Conservation (phyloP, 2,797 vertebrate species). For the Sebastes reedi region DNA sequence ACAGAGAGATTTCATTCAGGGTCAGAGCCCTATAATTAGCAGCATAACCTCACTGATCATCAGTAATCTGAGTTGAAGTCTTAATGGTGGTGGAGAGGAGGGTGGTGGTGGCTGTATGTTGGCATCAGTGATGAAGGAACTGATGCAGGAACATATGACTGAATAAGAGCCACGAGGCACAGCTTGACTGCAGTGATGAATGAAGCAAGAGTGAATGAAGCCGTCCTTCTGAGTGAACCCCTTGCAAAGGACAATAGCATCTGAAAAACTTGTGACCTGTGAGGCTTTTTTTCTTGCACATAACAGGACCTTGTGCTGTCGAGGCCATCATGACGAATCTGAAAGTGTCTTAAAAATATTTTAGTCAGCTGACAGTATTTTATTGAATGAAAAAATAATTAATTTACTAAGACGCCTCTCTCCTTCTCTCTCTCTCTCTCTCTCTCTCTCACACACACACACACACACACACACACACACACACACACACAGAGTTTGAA, state of each 20-base stretch:
- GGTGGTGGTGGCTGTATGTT: not conserved
- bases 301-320: not conserved
- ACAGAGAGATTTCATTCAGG: not conserved
- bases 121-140: not conserved
- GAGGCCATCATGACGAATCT: not conserved
- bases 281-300: not conserved
- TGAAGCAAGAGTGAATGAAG: not conserved
- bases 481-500: not conserved
- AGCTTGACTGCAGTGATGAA: not conserved
- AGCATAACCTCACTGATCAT: not conserved
- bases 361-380: constrained; percentile 2
- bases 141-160: not conserved
- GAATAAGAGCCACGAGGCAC: not conserved
- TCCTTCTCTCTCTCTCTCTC: too few relatives aligned
- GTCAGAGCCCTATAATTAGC: not conserved
- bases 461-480: not conserved
- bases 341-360: not conserved
- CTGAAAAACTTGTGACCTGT: not conserved
- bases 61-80: not conserved
- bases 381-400: constrained; percentile 13
- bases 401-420: not conserved
- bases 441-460: not conserved
- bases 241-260: not conserved
- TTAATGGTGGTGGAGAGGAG: not conserved
- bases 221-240: not conserved